Evolutionary conservation across 1,140 invertebrate species (phyloP).

Genomic region (Orius insidiosus): DNA sequence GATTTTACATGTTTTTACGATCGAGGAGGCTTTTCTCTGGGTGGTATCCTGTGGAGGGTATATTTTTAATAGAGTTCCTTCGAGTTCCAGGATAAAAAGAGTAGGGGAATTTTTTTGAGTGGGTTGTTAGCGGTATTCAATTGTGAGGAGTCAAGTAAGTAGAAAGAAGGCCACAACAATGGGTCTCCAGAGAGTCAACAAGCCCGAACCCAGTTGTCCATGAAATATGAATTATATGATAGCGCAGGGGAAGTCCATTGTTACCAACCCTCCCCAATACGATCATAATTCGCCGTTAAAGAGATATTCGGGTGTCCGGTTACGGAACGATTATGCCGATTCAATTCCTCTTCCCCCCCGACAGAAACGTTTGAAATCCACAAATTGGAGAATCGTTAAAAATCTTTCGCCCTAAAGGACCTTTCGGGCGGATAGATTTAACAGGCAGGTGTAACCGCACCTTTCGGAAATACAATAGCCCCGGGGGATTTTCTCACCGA

Average conservation of each 20-base stretch:
- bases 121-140: slow-evolving; percentile 6
- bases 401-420: not conserved
- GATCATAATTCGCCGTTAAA: slow-evolving; percentile 9
- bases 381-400: not conserved
- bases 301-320: slow-evolving; percentile 4
- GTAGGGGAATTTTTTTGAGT: too few species aligned
- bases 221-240: slow-evolving; percentile 19
- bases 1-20: too few species aligned
- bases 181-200: slow-evolving; percentile 3
- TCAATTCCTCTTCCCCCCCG: not conserved
- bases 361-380: not conserved
- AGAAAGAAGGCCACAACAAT: slow-evolving; percentile 4
- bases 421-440: slow-evolving; percentile 2
- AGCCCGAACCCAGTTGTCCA: slow-evolving; percentile 10
- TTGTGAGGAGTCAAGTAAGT: slow-evolving; percentile 9
- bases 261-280: not conserved
- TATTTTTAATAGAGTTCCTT: too few species aligned
- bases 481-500: too few species aligned
- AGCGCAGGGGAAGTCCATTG: not conserved
- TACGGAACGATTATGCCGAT: slow-evolving; percentile 4
- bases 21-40: too few species aligned
- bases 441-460: not conserved
- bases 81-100: too few species aligned
- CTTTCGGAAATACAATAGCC: not conserved
- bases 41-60: too few species aligned